These are phyloP conservation scores for Salmo trutta DNA, from an alignment of 2,797 vertebrate genomes.

Conservation along the genomic window DNA sequence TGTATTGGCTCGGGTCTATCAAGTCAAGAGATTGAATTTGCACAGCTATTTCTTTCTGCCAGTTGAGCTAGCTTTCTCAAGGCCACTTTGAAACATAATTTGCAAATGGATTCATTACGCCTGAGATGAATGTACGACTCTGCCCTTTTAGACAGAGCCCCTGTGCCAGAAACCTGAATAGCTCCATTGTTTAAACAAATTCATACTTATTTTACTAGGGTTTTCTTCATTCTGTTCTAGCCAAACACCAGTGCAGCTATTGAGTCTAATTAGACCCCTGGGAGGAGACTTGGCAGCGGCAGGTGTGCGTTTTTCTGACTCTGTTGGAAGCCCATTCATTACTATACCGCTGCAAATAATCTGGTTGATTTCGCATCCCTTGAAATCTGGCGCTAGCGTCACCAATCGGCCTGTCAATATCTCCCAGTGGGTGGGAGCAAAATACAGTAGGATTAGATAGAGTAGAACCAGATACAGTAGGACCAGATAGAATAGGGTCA, in stretches of 20 bases:
- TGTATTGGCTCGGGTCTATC: slow-evolving; percentile 17
- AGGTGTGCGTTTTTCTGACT: slow-evolving; percentile 34
- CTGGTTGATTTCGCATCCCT: background rate
- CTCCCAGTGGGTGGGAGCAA: background rate
- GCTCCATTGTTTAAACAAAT: slow-evolving; percentile 30
- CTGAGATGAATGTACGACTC: slow-evolving; percentile 37
- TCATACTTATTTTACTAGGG: slow-evolving; percentile 23
- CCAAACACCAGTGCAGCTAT: background rate
- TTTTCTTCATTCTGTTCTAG: slow-evolving; percentile 26
- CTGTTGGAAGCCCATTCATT: slow-evolving; percentile 40
- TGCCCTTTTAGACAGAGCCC: slow-evolving; percentile 21
- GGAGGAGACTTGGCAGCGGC: slow-evolving; percentile 24
- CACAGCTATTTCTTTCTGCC: background rate
- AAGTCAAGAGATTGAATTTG: background rate
- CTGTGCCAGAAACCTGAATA: slow-evolving; percentile 25
- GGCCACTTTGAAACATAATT: slow-evolving; percentile 40
- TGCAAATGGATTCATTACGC: slow-evolving; percentile 53
- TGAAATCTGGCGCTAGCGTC: background rate
- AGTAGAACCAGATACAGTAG: too few species aligned
- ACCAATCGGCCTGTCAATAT: background rate
- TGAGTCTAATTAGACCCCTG: slow-evolving; percentile 29
- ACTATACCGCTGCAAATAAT: slow-evolving; percentile 48
- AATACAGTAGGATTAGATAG: background rate
- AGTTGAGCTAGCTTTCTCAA: background rate
- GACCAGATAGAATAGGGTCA: too few species aligned